Conservation (phyloP, 2,888 invertebrate species). For the Drosophila fungiperda region DNA sequence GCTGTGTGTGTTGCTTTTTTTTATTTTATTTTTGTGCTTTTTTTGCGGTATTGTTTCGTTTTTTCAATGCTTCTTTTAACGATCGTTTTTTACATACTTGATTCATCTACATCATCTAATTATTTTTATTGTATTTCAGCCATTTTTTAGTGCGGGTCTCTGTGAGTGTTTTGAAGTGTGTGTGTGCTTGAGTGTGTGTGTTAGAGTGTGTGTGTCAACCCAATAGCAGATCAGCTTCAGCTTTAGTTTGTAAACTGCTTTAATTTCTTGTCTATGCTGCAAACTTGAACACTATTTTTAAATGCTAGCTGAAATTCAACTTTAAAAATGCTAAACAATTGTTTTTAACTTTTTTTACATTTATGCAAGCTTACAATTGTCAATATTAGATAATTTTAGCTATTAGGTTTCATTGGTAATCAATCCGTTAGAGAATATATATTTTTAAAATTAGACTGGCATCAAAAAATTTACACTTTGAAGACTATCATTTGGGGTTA, state of each 20-base stretch:
- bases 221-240: conserved; percentile 13
- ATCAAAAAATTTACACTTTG: neutral
- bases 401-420: no score
- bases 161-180: neutral
- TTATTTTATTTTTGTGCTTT: conserved; percentile 21
- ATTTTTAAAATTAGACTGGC: neutral
- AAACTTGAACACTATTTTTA: neutral
- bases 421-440: neutral
- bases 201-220: conserved; percentile 20
- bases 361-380: neutral
- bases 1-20: conserved; percentile 20
- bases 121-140: conserved; percentile 45
- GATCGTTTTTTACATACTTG: conserved; percentile 76
- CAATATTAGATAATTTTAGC: neutral
- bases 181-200: conserved; percentile 1
- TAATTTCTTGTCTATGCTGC: neutral
- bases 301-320: neutral
- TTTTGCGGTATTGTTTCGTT: conserved; percentile 54
- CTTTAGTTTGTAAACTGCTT: neutral
- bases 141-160: conserved; percentile 20
- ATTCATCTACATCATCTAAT: conserved; percentile 53
- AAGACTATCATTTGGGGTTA: neutral
- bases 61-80: conserved; percentile 67
- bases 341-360: no score
- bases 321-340: neutral